Percentiles rank a stretch among this genome's conserved stretches.
Conservation (phyloP, 2,888 invertebrate genomes). For the Clitarchus hookeri region DNA sequence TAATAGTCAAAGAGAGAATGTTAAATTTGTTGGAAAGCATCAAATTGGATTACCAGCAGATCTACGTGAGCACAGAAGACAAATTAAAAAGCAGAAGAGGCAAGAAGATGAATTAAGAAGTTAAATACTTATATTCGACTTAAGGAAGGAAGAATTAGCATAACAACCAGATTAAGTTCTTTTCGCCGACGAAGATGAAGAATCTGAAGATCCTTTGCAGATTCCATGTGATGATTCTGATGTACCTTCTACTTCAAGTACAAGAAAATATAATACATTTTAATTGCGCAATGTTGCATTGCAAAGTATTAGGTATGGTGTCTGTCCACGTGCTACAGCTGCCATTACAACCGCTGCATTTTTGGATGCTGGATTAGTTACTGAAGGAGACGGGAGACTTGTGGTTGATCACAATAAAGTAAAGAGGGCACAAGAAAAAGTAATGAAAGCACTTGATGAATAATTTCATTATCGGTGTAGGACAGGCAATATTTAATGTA, state of each 20-base stretch:
- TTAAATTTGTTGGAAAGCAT: neutral
- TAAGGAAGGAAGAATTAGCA: neutral
- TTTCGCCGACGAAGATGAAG: neutral
- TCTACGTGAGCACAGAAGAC: neutral
- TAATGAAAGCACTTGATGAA: neutral
- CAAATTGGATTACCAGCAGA: neutral
- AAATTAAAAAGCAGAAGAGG: neutral
- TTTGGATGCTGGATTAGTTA: neutral
- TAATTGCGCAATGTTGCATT: neutral
- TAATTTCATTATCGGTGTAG: neutral
- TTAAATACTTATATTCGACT: neutral
- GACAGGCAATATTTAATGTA: neutral
- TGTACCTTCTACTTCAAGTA: too few species aligned
- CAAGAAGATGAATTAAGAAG: neutral
- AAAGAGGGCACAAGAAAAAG: slow-evolving; percentile 18
- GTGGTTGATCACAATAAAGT: slow-evolving; percentile 23
- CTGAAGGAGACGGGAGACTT: neutral
- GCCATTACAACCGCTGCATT: neutral
- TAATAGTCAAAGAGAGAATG: neutral
- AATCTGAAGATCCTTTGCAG: neutral
- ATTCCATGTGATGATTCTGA: neutral
- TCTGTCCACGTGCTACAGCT: neutral
- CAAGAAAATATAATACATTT: neutral
- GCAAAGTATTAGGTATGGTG: neutral
- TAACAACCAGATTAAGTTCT: neutral